Conservation (phyloP, 64 coral and sea anemone genomes). For the Cladopsammia gracilis region DNA sequence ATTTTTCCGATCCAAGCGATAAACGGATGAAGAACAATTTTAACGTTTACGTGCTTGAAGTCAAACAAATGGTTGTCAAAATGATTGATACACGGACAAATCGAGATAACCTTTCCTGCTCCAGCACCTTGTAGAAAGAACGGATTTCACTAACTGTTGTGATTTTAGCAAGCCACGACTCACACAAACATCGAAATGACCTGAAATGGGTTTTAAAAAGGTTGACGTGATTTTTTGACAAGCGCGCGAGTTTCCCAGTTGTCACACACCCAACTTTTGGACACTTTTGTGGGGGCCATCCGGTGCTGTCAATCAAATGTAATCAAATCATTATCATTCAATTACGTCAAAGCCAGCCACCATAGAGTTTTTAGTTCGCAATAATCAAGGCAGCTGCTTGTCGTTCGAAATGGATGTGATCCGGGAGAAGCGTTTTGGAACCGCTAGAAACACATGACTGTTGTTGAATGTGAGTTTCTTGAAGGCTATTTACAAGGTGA, state of each 20-base stretch:
- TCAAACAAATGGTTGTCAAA: not conserved
- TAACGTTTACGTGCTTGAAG: not conserved
- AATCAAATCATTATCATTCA: slow-evolving; percentile 4
- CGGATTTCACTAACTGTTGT: not conserved
- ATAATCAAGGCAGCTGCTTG: not conserved
- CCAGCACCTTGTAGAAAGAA: not conserved
- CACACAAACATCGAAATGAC: not conserved
- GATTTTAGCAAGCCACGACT: not conserved
- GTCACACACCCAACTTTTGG: slow-evolving; percentile 27
- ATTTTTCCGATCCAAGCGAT: not conserved
- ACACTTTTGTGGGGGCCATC: not conserved
- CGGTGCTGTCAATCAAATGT: slow-evolving; percentile 30
- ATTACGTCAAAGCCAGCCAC: slow-evolving; percentile 5
- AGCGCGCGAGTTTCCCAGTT: not conserved
- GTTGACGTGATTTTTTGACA: slow-evolving; percentile 32
- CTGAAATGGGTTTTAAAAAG: not conserved
- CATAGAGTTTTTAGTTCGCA: not conserved
- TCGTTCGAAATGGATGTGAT: not conserved
- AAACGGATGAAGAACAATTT: not conserved
- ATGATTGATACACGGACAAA: not conserved
- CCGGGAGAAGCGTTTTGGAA: not conserved
- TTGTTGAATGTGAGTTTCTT: not conserved
- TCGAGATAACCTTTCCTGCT: not conserved
- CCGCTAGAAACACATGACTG: not conserved
- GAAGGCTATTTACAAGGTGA: not conserved